Base-by-base conservation (phyloP, 2,113 vertebrate species). In the Ovibos moschatus region DNA sequence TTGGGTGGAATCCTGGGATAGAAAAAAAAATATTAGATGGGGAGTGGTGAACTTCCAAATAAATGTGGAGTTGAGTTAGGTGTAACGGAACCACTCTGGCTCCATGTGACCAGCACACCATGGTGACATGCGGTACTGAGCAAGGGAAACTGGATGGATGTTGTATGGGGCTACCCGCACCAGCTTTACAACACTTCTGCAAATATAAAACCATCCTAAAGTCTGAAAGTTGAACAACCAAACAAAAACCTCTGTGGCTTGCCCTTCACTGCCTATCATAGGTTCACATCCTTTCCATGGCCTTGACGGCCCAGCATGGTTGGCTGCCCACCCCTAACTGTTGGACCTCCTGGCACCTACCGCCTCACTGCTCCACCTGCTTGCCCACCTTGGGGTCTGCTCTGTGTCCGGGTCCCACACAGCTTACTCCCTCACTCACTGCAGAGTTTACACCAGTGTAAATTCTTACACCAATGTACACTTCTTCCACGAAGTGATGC, bases 201-300 rank as follows among this genome's bases (percentile, higher is more conserved):
- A 90, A 33, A 90, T 87, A 43, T 84, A 50, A 90, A 78, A 51
- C 23, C 60, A 64, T 57, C 87, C 25, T 64, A 64, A 93, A 84
- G n/a, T 74, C 30, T 30, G 30, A 88, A 57, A 60, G 27, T 67
- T 55, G 86, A 84, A 60, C 6, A 28, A 78, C 19, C 51, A 95
- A 85, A 15, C 53, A 90, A 53, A 94, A 55, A 57, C 6, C 2
- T 89, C 71, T 83, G 28, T 50, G 8, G 15, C 25, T 82, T 60
- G 9, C 40, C 25, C 60, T 13, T 83, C 30, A 57, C 11, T 82
- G 16, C 7, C 33, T 40, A 25, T 21, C 51, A 5, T 25, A 21
- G 23, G 45, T 7, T 9, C 51, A 5, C 1, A 1, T 55, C 11
- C 33, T 30, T 81, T 53, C 10, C 10, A 13, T 4, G n/a, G 15